These are phyloP conservation scores for Harpagifer antarcticus DNA, from an alignment of 2,797 vertebrate species.

Conservation along the genomic window DNA sequence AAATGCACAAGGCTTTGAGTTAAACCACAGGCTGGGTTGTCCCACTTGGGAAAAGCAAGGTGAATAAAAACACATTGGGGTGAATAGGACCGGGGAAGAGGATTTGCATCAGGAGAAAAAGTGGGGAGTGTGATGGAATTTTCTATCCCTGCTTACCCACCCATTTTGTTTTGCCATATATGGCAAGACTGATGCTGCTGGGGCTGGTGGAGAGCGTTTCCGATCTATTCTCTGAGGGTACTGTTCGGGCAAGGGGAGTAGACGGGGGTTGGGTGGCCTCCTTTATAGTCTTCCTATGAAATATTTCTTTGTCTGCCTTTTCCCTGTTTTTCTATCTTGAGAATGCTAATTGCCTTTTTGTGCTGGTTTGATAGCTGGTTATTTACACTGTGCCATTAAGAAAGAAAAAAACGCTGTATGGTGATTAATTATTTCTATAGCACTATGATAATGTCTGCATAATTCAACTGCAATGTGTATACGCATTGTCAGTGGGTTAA, in stretches of 20 bases:
- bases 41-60: constrained; percentile 36
- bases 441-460: constrained; percentile 21
- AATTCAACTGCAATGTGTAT: constrained; percentile 31
- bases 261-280: constrained; percentile 58
- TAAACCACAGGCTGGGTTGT: constrained; percentile 36
- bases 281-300: constrained; percentile 45
- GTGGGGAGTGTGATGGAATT: constrained; percentile 65
- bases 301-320: constrained; percentile 51
- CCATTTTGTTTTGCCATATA: constrained; percentile 43
- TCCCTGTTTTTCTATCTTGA: constrained; percentile 24
- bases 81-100: constrained; percentile 39
- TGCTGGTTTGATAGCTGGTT: not conserved
- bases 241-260: constrained; percentile 37
- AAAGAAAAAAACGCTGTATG: constrained; percentile 3
- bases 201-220: constrained; percentile 58
- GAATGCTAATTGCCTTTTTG: constrained; percentile 31
- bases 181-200: constrained; percentile 44
- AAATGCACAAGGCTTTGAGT: constrained; percentile 33
- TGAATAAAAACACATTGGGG: constrained; percentile 48
- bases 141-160: constrained; percentile 39
- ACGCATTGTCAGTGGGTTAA: constrained; percentile 22
- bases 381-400: constrained; percentile 13
- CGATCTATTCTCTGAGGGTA: constrained; percentile 57
- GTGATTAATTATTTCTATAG: constrained; percentile 28
- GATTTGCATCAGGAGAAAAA: constrained; percentile 57